phyloP scores from a whole-genome alignment of 2,113 vertebrate genomes.

The Toxotes jaculatrix region DNA sequence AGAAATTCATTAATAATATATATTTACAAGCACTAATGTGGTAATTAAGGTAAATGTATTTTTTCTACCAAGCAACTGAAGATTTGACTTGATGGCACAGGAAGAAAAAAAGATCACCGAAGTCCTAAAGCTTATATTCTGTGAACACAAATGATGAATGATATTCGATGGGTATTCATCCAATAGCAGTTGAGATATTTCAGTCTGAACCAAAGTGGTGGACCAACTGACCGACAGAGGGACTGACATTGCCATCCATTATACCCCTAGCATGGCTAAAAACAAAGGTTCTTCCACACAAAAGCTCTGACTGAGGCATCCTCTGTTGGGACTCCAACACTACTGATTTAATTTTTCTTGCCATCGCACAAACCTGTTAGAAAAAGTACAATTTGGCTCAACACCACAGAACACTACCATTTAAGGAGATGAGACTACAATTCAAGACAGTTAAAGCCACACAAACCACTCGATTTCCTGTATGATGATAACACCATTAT shows the following conservation, averaged over 20 bases:
- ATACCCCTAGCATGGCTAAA: not conserved
- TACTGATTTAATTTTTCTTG: not conserved
- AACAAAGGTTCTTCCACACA: not conserved
- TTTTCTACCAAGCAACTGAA: no score
- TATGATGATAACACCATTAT: conserved; percentile 40
- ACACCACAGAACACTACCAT: no score
- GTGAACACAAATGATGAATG: no score
- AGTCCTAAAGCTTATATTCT: no score
- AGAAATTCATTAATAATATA: no score
- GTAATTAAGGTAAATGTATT: no score
- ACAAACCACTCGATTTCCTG: conserved; percentile 39
- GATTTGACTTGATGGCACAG: no score
- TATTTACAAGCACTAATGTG: no score
- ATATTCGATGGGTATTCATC: not conserved
- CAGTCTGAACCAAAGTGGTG: not conserved
- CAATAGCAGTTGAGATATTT: conserved; percentile 8
- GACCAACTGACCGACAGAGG: not conserved
- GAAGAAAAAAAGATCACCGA: no score
- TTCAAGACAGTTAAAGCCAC: not conserved
- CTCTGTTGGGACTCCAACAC: not conserved
- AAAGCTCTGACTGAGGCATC: not conserved
- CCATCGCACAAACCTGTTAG: not conserved
- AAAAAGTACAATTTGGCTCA: no score
- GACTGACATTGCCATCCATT: no score
- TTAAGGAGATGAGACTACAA: not conserved